A percentile compares a stretch with the other conserved stretches of the same genome.
These are phyloP conservation scores for Saccopteryx leptura DNA, from an alignment of 2,113 vertebrate species.

Conservation along the genomic window DNA sequence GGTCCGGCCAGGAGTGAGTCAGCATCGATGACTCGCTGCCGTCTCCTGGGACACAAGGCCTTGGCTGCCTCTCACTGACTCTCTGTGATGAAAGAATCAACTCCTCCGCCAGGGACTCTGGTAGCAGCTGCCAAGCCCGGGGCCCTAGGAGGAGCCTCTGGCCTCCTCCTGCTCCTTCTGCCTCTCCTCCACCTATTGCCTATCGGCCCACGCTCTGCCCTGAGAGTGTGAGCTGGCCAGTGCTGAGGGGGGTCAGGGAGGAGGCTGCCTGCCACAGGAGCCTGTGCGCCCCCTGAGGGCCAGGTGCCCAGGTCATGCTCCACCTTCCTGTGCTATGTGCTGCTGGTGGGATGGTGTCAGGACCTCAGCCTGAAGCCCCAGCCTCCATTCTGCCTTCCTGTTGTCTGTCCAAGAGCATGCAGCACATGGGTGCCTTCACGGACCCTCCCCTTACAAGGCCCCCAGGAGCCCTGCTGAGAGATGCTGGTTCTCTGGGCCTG, in stretches of 20 bases:
- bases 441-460: too few relatives aligned
- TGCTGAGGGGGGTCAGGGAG: too few relatives aligned
- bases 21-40: neutral
- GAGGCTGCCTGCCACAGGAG: neutral
- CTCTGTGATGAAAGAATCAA: neutral
- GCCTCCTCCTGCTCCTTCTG: neutral
- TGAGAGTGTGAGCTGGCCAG: neutral
- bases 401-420: neutral
- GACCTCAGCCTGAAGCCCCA: neutral
- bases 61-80: neutral
- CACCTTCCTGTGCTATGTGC: neutral
- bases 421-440: neutral
- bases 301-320: neutral
- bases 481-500: accelerated
- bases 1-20: accelerated
- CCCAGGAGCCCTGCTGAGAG: neutral
- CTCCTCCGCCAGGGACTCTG: neutral
- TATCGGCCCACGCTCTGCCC: neutral
- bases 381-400: neutral
- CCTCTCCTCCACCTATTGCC: neutral
- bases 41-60: neutral
- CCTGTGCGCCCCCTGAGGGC: neutral
- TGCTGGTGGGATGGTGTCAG: neutral
- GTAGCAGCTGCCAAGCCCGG: neutral
- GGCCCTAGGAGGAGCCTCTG: neutral